phyloP scores from a whole-genome alignment of 2,113 vertebrate species.

The Eulacestoma nigropectus region DNA sequence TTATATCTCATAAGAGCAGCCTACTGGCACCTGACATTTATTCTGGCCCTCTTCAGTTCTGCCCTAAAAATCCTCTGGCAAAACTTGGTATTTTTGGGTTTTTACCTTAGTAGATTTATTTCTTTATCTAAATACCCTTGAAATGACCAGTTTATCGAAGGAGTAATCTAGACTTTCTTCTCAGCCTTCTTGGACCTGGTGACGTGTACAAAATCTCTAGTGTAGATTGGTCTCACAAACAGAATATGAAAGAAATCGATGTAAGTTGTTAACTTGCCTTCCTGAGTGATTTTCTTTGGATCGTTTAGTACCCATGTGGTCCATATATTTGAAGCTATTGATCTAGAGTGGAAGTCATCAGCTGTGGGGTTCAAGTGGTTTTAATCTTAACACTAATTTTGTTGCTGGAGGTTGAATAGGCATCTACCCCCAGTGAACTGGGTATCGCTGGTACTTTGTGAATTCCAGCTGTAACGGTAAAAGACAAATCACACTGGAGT shows the following conservation, averaged over 20 bases:
- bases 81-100: background rate
- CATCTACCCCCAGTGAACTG: background rate
- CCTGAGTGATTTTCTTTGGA: background rate
- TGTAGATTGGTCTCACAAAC: background rate
- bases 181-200: background rate
- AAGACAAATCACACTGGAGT: background rate
- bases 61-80: background rate
- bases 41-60: background rate
- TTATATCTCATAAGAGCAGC: background rate
- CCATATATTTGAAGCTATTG: background rate
- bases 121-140: background rate
- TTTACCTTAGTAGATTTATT: background rate
- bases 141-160: background rate
- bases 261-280: background rate
- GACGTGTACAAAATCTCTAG: background rate
- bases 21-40: constrained; percentile 26
- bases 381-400: background rate
- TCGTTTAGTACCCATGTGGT: background rate
- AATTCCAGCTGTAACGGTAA: background rate
- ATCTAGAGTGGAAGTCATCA: background rate
- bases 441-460: background rate
- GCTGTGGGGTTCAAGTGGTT: background rate
- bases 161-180: background rate
- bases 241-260: background rate
- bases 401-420: background rate